These are phyloP conservation scores for Drosophila picticornis DNA, from an alignment of 2,888 invertebrate genomes.

Conservation along the genomic window DNA sequence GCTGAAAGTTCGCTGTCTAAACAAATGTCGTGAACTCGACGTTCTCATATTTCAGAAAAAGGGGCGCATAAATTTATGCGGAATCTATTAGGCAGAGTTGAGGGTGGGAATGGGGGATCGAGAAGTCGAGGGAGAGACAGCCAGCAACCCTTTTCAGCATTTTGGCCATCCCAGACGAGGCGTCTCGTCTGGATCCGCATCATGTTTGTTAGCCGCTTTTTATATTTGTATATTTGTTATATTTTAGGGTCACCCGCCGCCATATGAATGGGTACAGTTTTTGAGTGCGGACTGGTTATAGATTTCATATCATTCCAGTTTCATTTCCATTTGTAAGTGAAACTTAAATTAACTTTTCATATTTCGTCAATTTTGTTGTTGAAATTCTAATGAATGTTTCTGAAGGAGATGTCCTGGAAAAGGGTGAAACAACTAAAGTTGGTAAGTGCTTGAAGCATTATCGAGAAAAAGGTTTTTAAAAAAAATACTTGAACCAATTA, in stretches of 20 bases:
- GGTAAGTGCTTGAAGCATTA: not conserved
- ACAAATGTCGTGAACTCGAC: conserved; percentile 80
- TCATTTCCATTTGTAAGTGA: conserved; percentile 81
- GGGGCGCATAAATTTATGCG: conserved; percentile 82
- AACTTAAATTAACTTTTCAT: conserved; percentile 81
- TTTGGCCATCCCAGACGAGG: conserved; percentile 48
- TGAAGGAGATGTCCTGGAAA: conserved; percentile 8
- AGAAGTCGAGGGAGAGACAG: not conserved
- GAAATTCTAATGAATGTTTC: conserved; percentile 65
- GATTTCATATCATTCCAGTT: conserved; percentile 72
- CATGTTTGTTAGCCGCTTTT: conserved; percentile 55
- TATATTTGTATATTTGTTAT: conserved; percentile 13
- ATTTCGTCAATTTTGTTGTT: conserved; percentile 68
- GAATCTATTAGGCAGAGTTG: conserved; percentile 70
- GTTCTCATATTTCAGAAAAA: conserved; percentile 78
- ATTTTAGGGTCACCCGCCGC: conserved; percentile 38
- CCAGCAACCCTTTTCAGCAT: conserved; percentile 74
- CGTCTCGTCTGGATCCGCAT: conserved; percentile 55
- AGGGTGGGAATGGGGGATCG: not conserved
- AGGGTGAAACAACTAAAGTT: not conserved
- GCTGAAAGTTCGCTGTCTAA: conserved; percentile 62
- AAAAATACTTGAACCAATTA: not conserved
- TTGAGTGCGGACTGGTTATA: conserved; percentile 41
- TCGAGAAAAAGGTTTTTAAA: not conserved
- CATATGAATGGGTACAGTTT: conserved; percentile 32